phyloP scores from a whole-genome alignment of 2,888 invertebrate genomes.

The Julus scandinavius region DNA sequence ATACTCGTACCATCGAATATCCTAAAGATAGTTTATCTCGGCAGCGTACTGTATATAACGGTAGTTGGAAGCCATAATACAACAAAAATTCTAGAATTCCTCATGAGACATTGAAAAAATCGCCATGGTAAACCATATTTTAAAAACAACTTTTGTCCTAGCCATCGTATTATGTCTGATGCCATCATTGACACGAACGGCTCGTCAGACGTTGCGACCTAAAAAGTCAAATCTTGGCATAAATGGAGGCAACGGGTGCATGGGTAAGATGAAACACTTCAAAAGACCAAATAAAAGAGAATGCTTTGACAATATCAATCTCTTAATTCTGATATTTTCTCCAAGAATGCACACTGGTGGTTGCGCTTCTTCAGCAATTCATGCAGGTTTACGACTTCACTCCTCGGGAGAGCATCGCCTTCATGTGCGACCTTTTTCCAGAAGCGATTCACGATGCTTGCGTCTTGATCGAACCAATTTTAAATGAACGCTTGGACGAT shows the following conservation, averaged over 20 bases:
- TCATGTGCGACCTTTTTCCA: slow-evolving; percentile 47
- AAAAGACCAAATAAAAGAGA: not conserved
- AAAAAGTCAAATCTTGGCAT: not conserved
- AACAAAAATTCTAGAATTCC: too few species aligned
- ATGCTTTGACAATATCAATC: not conserved
- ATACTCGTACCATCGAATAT: too few species aligned
- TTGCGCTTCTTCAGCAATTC: slow-evolving; percentile 45
- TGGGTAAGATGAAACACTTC: not conserved
- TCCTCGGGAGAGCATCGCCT: slow-evolving; percentile 32
- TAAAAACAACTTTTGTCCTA: not conserved
- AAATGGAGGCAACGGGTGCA: slow-evolving; percentile 40
- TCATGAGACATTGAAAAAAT: too few species aligned
- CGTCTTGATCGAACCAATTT: not conserved
- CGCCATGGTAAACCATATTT: not conserved
- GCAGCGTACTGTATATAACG: too few species aligned
- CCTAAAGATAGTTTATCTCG: too few species aligned
- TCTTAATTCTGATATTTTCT: not conserved
- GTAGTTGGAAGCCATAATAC: too few species aligned
- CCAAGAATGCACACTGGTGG: slow-evolving; percentile 13
- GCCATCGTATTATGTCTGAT: not conserved
- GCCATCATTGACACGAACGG: not conserved
- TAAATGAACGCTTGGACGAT: not conserved
- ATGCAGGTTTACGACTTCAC: slow-evolving; percentile 51
- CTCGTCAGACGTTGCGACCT: not conserved
- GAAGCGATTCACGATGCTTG: slow-evolving; percentile 47